Base-by-base conservation (phyloP, 2,113 vertebrate species). In the Antennarius striatus region DNA sequence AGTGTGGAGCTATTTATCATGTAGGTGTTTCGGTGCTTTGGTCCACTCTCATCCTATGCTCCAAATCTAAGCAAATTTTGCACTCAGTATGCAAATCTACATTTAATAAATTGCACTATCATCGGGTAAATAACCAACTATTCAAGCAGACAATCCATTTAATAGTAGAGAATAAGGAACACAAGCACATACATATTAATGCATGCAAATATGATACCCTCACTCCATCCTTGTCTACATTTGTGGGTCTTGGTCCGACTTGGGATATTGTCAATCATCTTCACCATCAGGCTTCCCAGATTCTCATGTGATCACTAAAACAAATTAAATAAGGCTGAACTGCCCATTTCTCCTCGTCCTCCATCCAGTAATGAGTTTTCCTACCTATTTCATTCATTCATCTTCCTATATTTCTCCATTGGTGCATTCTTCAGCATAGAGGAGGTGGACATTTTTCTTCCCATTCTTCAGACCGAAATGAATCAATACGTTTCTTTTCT, bases 181-280 rank as follows among this genome's bases (percentile, higher is more conserved):
- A 79, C 79, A 85, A 76, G 61, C 48, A n/a, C 85, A 86, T 90
- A 81, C 68, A 89, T 87, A 89, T 88, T 87, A 83, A 90, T 90
- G 71, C 80, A 87, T 84, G 83, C 75, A 85, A 88, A 86, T 83
- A 66, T 66, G 54, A 59, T 49, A 15, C 46, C 56, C 83, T 73
- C 72, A 77, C 84, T 87, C 65, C 57, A 79, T 83, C 74, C 77
- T 75, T 79, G 85, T 88, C 81, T 84, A 36, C 32, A 30, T 59
- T 71, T 67, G 22, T 48, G 75, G 47, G 52, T 68, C 60, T 59
- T 56, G 62, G 64, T 54, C 65, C 75, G 76, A 82, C 75, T 76
- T 36, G 74, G 62, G 58, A 78, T 78, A 75, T 75, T 79, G 62
- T 86, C 78, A 63, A 82, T 90, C 85, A 86, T 89, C 70, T 79